Evolutionary conservation across 2,113 vertebrate genomes (phyloP).

Genomic region (Dicaeum eximium): DNA sequence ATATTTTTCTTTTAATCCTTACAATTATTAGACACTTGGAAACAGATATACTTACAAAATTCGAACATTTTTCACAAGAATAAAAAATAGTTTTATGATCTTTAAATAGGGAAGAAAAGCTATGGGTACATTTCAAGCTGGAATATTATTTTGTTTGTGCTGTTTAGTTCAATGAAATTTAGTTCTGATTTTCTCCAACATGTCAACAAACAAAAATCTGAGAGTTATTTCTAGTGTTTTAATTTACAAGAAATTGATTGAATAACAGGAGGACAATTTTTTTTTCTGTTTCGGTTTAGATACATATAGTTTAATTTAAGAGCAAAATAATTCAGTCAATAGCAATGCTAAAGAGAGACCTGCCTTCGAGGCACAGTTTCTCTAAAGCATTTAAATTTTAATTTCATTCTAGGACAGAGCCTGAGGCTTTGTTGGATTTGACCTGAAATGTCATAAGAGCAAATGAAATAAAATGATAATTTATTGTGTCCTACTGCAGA

Average conservation of each 20-base stretch:
- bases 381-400: not conserved
- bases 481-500: not conserved
- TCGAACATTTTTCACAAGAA: not conserved
- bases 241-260: not conserved
- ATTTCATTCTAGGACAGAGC: not conserved
- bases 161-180: not conserved
- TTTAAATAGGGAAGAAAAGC: not conserved
- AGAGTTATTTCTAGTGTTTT: not conserved
- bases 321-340: not conserved
- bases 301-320: not conserved
- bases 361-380: not conserved
- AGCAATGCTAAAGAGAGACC: not conserved
- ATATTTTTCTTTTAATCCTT: not conserved
- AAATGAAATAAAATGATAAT: not conserved
- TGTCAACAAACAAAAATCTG: not conserved
- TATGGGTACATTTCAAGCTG: not conserved
- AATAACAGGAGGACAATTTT: not conserved
- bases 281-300: not conserved
- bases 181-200: not conserved
- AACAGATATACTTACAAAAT: not conserved
- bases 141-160: not conserved
- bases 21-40: not conserved
- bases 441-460: not conserved
- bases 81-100: not conserved
- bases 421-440: not conserved